Base-by-base conservation (phyloP, 2,113 vertebrate species). In the Melanerpes aurifrons region DNA sequence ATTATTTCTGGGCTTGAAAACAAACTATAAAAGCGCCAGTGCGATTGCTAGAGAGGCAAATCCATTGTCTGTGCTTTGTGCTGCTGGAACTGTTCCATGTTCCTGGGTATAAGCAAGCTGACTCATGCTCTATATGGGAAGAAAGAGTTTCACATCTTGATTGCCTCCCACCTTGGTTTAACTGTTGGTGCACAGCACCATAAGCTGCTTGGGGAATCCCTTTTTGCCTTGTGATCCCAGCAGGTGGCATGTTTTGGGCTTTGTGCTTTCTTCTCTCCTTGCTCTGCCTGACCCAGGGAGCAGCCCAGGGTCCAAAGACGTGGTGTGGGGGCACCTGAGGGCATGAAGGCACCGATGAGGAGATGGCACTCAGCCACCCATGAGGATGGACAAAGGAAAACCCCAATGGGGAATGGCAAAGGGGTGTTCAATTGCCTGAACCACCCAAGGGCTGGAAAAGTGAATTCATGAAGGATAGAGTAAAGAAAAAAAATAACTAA, bases 301-400 rank as follows among this genome's bases (percentile, higher is more conserved):
- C 74, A 62, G 29, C 70, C 29, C 0, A 0, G 37, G 63, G 45
- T 28, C 24, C 1, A 0, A 15, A 45, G 64, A 15, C 3, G 1
- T 0, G 15, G 57, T 6, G 3, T 1, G 8, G 56, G 45, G 53
- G 5, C 15, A 67, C 12, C 82, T 58, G 50, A 1, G 16, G 54
- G 63, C 59, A 66, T 2, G 1, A 21, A 20, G 50, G 29, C 24
- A 28, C 12, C 9, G 35, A 28, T 10, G 5, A 21, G 24, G 28
- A 59, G 32, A 12, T 12, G 40, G 17, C 32, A 28, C 8, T 26
- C 5, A 17, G 69, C 64, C 63, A 50, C 43, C 6, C 3, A 0
- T 31, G 50, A 26, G 40, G 22, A 19, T 1, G 2, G 12, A 19
- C n/a, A 69, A 9, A 81, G 53, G 7, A 70, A 71, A 68, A 57